phyloP scores from a whole-genome alignment of 2,888 invertebrate genomes.

The Phaonia tiefii region DNA sequence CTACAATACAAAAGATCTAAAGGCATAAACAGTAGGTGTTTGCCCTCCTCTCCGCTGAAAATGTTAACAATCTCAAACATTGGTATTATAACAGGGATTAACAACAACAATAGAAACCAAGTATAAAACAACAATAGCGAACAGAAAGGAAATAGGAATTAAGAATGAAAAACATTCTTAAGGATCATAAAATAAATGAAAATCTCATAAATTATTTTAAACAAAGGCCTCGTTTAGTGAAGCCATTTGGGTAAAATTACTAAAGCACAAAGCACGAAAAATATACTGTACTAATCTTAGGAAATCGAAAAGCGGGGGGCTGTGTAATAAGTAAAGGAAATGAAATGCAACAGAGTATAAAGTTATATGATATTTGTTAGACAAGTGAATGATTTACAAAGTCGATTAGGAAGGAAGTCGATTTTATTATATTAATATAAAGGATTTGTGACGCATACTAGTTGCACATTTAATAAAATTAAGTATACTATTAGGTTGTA shows the following conservation, averaged over 20 bases:
- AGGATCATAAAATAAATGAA: conserved; percentile 61
- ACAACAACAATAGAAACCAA: neutral
- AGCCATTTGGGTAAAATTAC: conserved; percentile 54
- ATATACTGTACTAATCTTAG: neutral
- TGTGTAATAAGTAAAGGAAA: too few relatives aligned
- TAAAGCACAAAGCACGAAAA: conserved; percentile 13
- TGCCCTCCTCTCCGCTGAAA: neutral
- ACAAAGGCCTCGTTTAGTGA: conserved; percentile 59
- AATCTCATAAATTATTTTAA: conserved; percentile 61
- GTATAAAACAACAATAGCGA: neutral
- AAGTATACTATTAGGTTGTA: too few relatives aligned
- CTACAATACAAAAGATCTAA: neutral
- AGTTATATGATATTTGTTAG: too few relatives aligned
- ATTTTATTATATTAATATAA: too few relatives aligned
- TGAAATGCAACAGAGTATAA: too few relatives aligned
- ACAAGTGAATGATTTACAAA: too few relatives aligned
- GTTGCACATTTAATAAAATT: too few relatives aligned
- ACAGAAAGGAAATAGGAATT: neutral
- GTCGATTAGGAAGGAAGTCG: too few relatives aligned
- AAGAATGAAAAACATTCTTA: conserved; percentile 14
- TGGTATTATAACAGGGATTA: neutral
- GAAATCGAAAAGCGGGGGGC: too few relatives aligned
- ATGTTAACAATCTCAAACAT: neutral
- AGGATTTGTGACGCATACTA: too few relatives aligned
- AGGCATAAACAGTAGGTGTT: neutral